phyloP scores from a whole-genome alignment of 2,888 invertebrate genomes.

The Penaeus monodon region DNA sequence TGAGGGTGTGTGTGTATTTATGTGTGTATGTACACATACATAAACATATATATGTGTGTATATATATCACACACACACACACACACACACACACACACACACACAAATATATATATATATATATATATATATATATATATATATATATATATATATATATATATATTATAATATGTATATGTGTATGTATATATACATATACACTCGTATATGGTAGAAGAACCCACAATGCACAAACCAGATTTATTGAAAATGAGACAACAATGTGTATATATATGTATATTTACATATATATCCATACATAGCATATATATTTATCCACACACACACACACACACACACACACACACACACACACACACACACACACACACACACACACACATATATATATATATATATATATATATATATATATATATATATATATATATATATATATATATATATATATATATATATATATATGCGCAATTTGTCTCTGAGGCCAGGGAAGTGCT shows the following conservation, averaged over 20 bases:
- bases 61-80: too few relatives aligned
- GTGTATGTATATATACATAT: not conserved
- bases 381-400: constrained; percentile 1
- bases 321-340: not conserved
- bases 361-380: not conserved
- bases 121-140: not conserved
- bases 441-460: not conserved
- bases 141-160: not conserved
- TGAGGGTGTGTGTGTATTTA: too few relatives aligned
- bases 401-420: constrained; percentile 6
- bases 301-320: not conserved
- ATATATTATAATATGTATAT: constrained; percentile 4
- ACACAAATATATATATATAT: too few relatives aligned
- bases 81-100: too few relatives aligned
- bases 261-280: too few relatives aligned
- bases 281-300: not conserved
- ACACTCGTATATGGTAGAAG: too few relatives aligned
- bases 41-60: too few relatives aligned
- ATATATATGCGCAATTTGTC: not conserved
- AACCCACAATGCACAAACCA: too few relatives aligned
- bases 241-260: too few relatives aligned
- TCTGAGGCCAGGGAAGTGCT: too few relatives aligned
- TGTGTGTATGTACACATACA: too few relatives aligned
- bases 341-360: not conserved
- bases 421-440: not conserved